Conservation (phyloP, 1,140 invertebrate genomes). For the Ridgeia piscesae region DNA sequence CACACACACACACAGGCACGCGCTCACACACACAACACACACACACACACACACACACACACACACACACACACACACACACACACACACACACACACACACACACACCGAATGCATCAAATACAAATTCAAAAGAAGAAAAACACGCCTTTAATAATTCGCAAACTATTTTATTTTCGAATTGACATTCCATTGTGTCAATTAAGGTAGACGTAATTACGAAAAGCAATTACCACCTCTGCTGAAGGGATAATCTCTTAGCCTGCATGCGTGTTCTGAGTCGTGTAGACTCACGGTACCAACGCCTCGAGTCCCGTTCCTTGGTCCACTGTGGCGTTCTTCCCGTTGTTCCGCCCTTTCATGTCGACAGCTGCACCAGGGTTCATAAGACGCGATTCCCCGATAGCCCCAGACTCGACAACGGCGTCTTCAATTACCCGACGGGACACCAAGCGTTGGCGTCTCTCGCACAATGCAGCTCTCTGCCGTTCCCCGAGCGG, state of each 20-base stretch:
- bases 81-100: too few species aligned
- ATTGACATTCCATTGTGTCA: too few species aligned
- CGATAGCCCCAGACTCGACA: not conserved
- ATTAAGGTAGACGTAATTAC: not conserved
- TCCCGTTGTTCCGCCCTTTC: not conserved
- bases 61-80: too few species aligned
- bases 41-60: too few species aligned
- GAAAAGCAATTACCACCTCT: not conserved
- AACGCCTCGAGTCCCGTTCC: not conserved
- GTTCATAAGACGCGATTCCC: not conserved
- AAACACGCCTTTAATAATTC: too few species aligned
- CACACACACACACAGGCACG: too few species aligned
- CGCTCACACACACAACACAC: too few species aligned
- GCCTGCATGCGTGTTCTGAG: not conserved
- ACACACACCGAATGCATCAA: too few species aligned
- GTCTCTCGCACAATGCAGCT: not conserved
- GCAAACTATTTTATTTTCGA: too few species aligned
- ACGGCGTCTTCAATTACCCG: not conserved
- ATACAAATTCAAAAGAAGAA: too few species aligned
- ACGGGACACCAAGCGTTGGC: not conserved
- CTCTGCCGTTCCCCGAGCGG: not conserved
- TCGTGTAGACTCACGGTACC: not conserved
- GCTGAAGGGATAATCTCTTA: not conserved
- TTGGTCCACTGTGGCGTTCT: not conserved
- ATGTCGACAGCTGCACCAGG: not conserved